Base-by-base conservation (phyloP, 2,797 vertebrate genomes). In the Neomorphus geoffroyi region DNA sequence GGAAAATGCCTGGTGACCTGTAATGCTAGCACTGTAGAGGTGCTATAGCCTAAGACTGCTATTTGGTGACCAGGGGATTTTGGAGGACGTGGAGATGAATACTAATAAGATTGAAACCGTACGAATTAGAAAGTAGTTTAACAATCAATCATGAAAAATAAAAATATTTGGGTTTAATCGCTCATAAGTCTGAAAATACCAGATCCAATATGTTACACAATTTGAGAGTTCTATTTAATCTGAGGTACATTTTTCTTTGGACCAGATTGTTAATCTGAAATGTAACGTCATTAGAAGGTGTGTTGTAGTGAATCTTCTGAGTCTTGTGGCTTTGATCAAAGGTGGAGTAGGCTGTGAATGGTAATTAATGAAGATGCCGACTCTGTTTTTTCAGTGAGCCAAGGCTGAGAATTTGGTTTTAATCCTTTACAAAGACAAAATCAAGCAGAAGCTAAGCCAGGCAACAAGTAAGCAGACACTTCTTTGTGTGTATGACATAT, bases 1-100 rank as follows among this genome's bases (percentile, higher is more conserved):
- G 80, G 92, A 81, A 94, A 96, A 89, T 80, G 77, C 82, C 92
- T 96, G 95, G 58, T 83, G 35, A 32, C 71, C 30, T 94, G 39
- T 75, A 90, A 67, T 73, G 58, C 33, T 94, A 91, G 41, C 61
- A 92, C 64, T 60, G 81, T 92, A 88, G 73, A 92, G 86, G 62
- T 94, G 72, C 69, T 95, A 27, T 39, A 84, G 27, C 50, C 60
- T 91, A 89, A 89, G 33, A 94, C 62, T 17, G 10, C 89, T 89
- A 56, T 33, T 18, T 57, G 66, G 39, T 93, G 80, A 60, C 51
- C 73, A 50, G 82, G 50, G 50, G 51, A 81, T 72, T 84, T 90
- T 21, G 53, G 65, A 86, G n/a, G n/a, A 72, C 22, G 9, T 67
- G 54, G 72, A 82, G 7, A 1, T 71, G 32, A 1, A 27, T 17